Percentiles rank a stretch among this genome's conserved stretches.
Evolutionary conservation across 2,113 vertebrate genomes (phyloP).

Genomic region (Misgurnus anguillicaudatus): DNA sequence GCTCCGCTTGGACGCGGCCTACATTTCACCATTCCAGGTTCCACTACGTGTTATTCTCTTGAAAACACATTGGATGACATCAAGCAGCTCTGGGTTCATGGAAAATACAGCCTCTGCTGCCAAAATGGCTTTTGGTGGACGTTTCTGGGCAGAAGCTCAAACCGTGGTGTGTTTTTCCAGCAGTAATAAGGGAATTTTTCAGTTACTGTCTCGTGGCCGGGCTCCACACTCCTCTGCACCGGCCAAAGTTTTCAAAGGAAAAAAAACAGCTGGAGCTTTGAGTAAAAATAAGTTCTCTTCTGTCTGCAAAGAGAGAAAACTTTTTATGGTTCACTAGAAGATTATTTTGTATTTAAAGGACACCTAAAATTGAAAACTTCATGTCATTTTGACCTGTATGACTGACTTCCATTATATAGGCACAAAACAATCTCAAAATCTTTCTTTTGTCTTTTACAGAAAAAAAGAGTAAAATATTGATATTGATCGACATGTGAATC

Average conservation of each 20-base stretch:
- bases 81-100: slow-evolving; percentile 48
- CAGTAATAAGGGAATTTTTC: slow-evolving; percentile 44
- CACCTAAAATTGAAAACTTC: too few relatives aligned
- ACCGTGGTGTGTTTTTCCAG: slow-evolving; percentile 53
- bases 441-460: too few relatives aligned
- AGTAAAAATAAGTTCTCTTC: slow-evolving; percentile 59
- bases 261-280: slow-evolving; percentile 55
- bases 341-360: too few relatives aligned
- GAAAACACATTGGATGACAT: slow-evolving; percentile 58
- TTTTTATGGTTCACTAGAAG: too few relatives aligned
- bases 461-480: too few relatives aligned
- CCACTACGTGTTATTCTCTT: slow-evolving; percentile 55
- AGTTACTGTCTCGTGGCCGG: slow-evolving; percentile 54
- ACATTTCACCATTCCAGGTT: slow-evolving; percentile 40
- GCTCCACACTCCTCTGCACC: slow-evolving; percentile 38
- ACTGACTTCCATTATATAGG: too few relatives aligned
- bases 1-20: slow-evolving; percentile 23
- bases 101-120: slow-evolving; percentile 57
- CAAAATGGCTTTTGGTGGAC: slow-evolving; percentile 43
- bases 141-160: slow-evolving; percentile 50
- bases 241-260: slow-evolving; percentile 52
- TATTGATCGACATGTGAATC: too few relatives aligned
- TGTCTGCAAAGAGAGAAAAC: slow-evolving; percentile 39
- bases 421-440: too few relatives aligned
- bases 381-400: too few relatives aligned